Conservation (phyloP, 2,113 vertebrate genomes). For the Sminthopsis crassicaudata region DNA sequence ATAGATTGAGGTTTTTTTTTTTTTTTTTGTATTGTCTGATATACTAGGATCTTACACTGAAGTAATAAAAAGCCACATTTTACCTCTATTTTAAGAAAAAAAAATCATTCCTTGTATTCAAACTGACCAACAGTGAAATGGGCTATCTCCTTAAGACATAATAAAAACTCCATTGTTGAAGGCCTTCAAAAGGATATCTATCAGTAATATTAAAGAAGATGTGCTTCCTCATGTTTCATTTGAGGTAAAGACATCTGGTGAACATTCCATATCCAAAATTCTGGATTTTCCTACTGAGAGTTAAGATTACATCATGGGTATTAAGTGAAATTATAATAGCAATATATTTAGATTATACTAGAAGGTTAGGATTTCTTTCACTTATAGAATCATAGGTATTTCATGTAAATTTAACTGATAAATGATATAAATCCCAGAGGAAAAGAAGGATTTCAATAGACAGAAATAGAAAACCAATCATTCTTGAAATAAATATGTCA, state of each 20-base stretch:
- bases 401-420: background rate
- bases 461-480: background rate
- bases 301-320: background rate
- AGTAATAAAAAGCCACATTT: background rate
- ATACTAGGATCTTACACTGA: background rate
- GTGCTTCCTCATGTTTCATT: background rate
- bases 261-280: background rate
- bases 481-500: background rate
- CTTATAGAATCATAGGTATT: background rate
- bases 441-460: background rate
- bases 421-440: background rate
- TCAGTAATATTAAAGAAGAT: background rate
- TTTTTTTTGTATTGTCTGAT: background rate
- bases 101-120: background rate
- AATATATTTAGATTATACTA: background rate
- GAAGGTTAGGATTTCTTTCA: background rate
- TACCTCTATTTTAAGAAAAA: background rate
- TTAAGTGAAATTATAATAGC: background rate
- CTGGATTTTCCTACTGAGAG: background rate
- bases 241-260: background rate
- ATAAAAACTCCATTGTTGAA: background rate
- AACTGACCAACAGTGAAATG: background rate
- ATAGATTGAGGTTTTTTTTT: background rate
- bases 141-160: background rate
- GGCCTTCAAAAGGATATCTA: background rate